Evolutionary conservation across 2,888 invertebrate species (phyloP).

Genomic region (Xanthorhoe designata): DNA sequence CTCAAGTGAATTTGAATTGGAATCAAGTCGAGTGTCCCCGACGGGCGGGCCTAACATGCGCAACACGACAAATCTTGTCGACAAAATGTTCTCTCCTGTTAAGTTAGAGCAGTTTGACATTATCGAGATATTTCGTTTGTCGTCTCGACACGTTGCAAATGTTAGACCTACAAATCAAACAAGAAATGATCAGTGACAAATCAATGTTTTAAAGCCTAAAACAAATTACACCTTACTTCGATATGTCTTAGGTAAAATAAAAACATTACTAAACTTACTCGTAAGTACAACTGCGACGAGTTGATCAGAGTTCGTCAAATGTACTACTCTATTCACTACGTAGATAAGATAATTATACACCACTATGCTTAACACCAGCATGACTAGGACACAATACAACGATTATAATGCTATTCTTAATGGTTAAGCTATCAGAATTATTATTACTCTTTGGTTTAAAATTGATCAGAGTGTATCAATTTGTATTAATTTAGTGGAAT

Average conservation of each 20-base stretch:
- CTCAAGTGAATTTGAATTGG: too few relatives aligned
- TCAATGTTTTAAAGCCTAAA: background rate
- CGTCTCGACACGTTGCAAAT: too few relatives aligned
- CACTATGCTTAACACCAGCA: conserved; percentile 36
- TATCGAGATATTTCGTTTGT: too few relatives aligned
- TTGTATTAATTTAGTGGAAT: conserved; percentile 36
- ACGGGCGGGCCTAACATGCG: too few relatives aligned
- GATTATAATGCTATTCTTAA: conserved; percentile 34
- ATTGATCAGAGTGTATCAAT: conserved; percentile 12
- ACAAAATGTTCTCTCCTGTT: too few relatives aligned
- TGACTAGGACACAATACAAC: conserved; percentile 43
- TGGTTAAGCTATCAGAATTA: conserved; percentile 30
- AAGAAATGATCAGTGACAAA: background rate
- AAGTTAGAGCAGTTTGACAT: too few relatives aligned
- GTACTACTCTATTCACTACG: conserved; percentile 37
- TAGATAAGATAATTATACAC: conserved; percentile 40
- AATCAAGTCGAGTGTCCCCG: too few relatives aligned
- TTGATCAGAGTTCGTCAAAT: conserved; percentile 11
- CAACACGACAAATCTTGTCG: too few relatives aligned
- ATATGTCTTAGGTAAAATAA: conserved; percentile 38
- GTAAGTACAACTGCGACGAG: conserved; percentile 42
- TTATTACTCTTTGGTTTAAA: conserved; percentile 40
- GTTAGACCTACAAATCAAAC: too few relatives aligned
- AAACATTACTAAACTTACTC: conserved; percentile 26
- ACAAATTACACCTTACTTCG: conserved; percentile 21